Evolutionary conservation across 2,797 vertebrate species (phyloP).

Genomic region (Sarcoramphus papa): DNA sequence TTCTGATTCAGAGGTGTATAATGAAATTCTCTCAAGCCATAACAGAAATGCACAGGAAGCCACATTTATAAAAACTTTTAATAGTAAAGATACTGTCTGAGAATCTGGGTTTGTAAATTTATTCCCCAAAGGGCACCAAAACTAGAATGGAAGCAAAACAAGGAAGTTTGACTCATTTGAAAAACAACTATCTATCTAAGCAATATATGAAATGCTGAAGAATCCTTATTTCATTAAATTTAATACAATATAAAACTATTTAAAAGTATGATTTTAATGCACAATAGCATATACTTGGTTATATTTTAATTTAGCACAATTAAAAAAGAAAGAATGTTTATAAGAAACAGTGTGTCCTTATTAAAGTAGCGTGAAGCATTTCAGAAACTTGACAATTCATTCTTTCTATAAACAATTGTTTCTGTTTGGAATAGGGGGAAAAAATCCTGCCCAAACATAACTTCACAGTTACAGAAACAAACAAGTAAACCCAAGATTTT

Average conservation of each 20-base stretch:
- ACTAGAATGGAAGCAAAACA: not conserved
- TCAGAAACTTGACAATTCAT: not conserved
- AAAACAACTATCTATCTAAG: not conserved
- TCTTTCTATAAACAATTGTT: not conserved
- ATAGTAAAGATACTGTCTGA: not conserved
- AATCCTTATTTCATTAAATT: not conserved
- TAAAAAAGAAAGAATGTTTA: not conserved
- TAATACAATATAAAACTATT: not conserved
- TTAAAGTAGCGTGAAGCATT: not conserved
- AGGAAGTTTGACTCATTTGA: not conserved
- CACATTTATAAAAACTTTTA: not conserved
- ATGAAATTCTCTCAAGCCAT: not conserved
- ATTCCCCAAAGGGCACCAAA: not conserved
- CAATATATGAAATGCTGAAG: not conserved
- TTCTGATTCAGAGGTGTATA: not conserved
- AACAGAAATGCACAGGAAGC: not conserved
- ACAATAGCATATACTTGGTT: not conserved
- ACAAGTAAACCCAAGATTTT: not conserved
- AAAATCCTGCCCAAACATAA: not conserved
- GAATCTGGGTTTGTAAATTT: not conserved
- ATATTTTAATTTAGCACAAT: not conserved
- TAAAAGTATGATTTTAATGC: not conserved
- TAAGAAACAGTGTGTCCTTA: not conserved
- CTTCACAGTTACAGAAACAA: not conserved
- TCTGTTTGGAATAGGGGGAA: not conserved